These are phyloP conservation scores for Pongo pygmaeus DNA, from an alignment of 2,113 vertebrate genomes.

Conservation along the genomic window DNA sequence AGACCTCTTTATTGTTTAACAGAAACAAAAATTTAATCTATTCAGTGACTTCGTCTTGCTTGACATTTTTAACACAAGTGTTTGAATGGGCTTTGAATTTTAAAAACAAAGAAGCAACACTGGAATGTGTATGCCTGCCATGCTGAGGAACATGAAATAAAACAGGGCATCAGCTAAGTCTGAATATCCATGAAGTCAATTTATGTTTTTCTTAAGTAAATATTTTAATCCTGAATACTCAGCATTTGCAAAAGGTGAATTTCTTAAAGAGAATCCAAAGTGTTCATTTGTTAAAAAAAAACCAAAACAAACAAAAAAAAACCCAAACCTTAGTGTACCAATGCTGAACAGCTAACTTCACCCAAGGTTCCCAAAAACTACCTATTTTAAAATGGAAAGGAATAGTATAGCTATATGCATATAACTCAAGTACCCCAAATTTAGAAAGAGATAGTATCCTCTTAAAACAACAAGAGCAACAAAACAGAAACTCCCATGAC, in stretches of 20 bases:
- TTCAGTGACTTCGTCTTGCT: background rate
- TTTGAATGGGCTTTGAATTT: background rate
- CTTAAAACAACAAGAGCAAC: background rate
- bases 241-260: background rate
- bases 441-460: background rate
- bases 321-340: background rate
- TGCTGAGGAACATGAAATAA: background rate
- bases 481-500: background rate
- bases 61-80: constrained; percentile 1
- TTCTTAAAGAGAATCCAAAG: background rate
- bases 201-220: background rate
- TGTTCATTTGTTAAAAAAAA: background rate
- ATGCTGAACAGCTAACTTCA: background rate
- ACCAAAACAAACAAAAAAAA: background rate
- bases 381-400: background rate
- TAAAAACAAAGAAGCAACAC: background rate
- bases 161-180: background rate
- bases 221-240: background rate
- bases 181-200: background rate
- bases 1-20: background rate
- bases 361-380: background rate
- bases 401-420: background rate
- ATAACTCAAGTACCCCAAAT: background rate
- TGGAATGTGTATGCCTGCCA: background rate
- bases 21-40: background rate